Conservation (phyloP, 2,888 invertebrate genomes). For the Ichneumoninae sp. region DNA sequence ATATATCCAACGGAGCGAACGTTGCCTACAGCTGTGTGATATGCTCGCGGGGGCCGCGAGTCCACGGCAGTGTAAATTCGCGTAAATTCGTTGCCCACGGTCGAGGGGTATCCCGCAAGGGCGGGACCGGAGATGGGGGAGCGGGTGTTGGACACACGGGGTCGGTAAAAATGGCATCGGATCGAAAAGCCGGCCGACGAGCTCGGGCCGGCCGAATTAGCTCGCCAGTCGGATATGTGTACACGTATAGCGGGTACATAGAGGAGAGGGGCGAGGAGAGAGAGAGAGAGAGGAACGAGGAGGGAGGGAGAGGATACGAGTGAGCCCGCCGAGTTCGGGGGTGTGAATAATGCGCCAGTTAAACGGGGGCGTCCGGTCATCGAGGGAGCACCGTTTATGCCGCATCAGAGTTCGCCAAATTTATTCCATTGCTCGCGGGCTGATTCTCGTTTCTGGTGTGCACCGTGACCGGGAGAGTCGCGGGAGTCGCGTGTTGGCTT, state of each 20-base stretch:
- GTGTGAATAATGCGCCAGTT: conserved; percentile 79
- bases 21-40: conserved; percentile 40
- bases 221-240: conserved; percentile 15
- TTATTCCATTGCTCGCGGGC: conserved; percentile 77
- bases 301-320: conserved; percentile 41
- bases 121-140: background rate
- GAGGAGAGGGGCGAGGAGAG: background rate
- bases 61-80: conserved; percentile 73
- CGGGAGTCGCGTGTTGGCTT: conserved; percentile 70
- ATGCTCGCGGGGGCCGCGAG: conserved; percentile 14
- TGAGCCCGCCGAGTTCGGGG: conserved; percentile 53
- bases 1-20: conserved; percentile 48
- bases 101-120: background rate
- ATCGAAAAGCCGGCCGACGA: conserved; percentile 47
- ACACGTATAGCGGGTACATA: background rate
- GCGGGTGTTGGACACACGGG: conserved; percentile 41
- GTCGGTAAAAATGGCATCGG: conserved; percentile 71
- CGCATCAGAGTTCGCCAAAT: conserved; percentile 80
- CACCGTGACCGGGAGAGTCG: conserved; percentile 54
- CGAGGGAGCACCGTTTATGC: conserved; percentile 77
- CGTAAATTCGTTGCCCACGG: conserved; percentile 74
- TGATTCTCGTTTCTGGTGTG: conserved; percentile 36
- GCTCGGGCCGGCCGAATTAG: background rate
- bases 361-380: conserved; percentile 78
- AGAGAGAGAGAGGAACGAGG: too few species aligned